Base-by-base conservation (phyloP, 2,888 invertebrate species). In the Mystacides longicornis region DNA sequence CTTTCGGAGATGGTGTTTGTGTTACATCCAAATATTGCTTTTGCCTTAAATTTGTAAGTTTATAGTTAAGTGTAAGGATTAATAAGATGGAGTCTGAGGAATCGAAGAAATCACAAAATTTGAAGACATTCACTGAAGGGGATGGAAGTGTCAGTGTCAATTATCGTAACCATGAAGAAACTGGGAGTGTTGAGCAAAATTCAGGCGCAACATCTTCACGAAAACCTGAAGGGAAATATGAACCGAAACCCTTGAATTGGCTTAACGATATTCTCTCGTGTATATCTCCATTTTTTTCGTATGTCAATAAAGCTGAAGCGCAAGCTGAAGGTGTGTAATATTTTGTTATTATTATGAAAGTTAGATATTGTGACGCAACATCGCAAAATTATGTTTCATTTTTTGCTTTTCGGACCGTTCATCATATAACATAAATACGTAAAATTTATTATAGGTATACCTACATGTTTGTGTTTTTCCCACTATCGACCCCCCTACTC, bases 211-310 rank as follows among this genome's bases (percentile, higher is more conserved):
- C 49, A 14, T 37, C 37, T 37, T 37, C 16, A 33, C 49, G 53
- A 23, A 52, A 52, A 19, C 19, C 53, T 49, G 56, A 56, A 31
- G 27, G 49, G 20, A 52, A 56, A 50, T 33, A 56, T 50, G 51
- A 22, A 16, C 22, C 50, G 16, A 57, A 57, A 37, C 20, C 51
- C 19, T 48, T 42, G 2, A 54, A 54, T 48, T 90, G 89, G 89
- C 81, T 89, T 69, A 87, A 86, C 60, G 92, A 93, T 0, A 80
- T 96, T 54, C 76, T 93, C 63, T 91, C 92, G 1, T 96, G 96
- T 67, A 83, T 96, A 67, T 81, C 90, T 59, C 92, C 93, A 0
- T 87, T 96, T 9, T 80, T 91, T 70, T 87, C 87, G n/a, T 82
- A 94, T 63, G 88, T 94, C 56, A 91, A 89, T 69, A 84, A 86